A percentile compares a stretch with the other conserved stretches of the same genome.
phyloP scores from a whole-genome alignment of 2,888 invertebrate genomes.

The Leptura quadrifasciata region DNA sequence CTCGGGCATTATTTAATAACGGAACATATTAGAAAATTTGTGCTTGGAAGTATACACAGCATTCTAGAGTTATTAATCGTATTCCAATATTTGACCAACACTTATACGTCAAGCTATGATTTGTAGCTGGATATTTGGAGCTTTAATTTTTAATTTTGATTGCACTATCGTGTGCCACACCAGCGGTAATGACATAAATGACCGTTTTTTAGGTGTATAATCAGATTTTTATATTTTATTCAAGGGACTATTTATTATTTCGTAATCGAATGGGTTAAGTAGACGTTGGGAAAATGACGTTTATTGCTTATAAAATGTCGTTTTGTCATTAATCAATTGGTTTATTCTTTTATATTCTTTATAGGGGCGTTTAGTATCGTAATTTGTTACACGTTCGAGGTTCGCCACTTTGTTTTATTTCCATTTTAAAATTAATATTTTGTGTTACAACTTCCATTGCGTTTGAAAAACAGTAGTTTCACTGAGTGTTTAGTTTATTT shows the following conservation, averaged over 20 bases:
- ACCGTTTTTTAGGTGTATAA: constrained; percentile 36
- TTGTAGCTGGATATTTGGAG: constrained; percentile 25
- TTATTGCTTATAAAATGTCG: constrained; percentile 28
- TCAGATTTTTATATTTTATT: constrained; percentile 51
- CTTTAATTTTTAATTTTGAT: constrained; percentile 63
- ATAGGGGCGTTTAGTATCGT: background rate
- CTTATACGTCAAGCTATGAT: background rate
- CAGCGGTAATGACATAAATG: constrained; percentile 39
- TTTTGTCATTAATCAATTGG: constrained; percentile 29
- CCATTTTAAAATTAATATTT: background rate
- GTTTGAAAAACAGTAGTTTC: too few species aligned
- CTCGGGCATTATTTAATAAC: too few species aligned
- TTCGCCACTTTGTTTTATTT: background rate
- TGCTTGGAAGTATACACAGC: too few species aligned
- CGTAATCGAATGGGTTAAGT: constrained; percentile 39
- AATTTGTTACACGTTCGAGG: background rate
- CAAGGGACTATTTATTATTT: constrained; percentile 39
- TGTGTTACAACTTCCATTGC: too few species aligned
- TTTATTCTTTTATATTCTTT: constrained; percentile 2
- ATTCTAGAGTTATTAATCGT: too few species aligned
- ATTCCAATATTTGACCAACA: too few species aligned
- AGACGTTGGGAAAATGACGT: constrained; percentile 18
- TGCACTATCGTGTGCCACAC: constrained; percentile 52
- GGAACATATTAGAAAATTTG: too few species aligned
- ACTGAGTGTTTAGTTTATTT: too few species aligned